Percentiles rank a stretch among this genome's conserved stretches.
Evolutionary conservation across 1,140 invertebrate species (phyloP).

Genomic region (Achroia grisella): DNA sequence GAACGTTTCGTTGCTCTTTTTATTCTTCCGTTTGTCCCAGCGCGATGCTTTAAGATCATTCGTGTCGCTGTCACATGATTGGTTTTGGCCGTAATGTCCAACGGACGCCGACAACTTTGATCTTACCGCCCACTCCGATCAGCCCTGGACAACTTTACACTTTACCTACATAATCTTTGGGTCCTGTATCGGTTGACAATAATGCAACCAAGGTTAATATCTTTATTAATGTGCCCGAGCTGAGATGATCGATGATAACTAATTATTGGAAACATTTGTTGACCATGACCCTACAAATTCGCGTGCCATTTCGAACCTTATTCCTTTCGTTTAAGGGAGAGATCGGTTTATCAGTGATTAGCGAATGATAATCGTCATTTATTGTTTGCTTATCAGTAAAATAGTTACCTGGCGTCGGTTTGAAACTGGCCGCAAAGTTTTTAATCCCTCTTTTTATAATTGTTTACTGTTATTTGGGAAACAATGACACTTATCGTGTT

Average conservation of each 20-base stretch:
- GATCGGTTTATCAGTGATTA: conserved; percentile 21
- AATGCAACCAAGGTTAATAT: conserved; percentile 54
- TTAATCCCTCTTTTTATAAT: conserved; percentile 7
- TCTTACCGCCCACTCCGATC: conserved; percentile 41
- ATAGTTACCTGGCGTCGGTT: conserved; percentile 44
- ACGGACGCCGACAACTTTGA: conserved; percentile 60
- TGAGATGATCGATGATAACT: conserved; percentile 71
- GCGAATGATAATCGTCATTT: conserved; percentile 55
- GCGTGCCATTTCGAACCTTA: conserved; percentile 24
- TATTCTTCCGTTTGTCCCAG: conserved; percentile 9
- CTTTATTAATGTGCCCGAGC: conserved; percentile 69
- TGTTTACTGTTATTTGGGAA: conserved; percentile 1
- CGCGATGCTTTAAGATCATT: conserved; percentile 1
- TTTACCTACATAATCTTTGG: conserved; percentile 14
- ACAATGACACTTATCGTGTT: too few species aligned
- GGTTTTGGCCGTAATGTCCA: conserved; percentile 57
- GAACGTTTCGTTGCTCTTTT: conserved; percentile 10
- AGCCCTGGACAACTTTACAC: conserved; percentile 8
- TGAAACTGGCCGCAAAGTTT: conserved; percentile 20
- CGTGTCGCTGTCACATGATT: conserved; percentile 62
- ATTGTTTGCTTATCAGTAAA: conserved; percentile 66
- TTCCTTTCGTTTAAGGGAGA: conserved; percentile 11
- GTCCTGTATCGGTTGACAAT: conserved; percentile 11
- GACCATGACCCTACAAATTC: conserved; percentile 38
- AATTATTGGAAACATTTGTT: conserved; percentile 72